Conservation (phyloP, 2,888 invertebrate species). For the Oxycera nigricornis region DNA sequence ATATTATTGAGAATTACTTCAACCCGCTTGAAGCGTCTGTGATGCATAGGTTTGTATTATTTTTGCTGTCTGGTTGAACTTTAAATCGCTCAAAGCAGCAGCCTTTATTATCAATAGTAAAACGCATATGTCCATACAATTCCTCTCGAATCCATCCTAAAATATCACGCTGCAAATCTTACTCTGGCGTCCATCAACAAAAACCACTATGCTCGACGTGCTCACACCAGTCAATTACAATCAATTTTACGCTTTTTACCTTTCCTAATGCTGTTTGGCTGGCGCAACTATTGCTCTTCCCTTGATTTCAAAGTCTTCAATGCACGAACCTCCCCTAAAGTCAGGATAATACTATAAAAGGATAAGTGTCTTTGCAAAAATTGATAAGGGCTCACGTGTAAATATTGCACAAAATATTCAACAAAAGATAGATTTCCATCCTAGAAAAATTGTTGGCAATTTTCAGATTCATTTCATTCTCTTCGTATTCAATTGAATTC, state of each 20-base stretch:
- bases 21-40: too few species aligned
- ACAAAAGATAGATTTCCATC: constrained; percentile 1
- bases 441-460: background rate
- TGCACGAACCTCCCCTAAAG: constrained; percentile 16
- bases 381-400: constrained; percentile 26
- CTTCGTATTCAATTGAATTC: background rate
- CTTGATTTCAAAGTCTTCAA: background rate
- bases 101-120: too few species aligned
- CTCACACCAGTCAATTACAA: constrained; percentile 38
- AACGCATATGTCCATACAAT: background rate
- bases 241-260: constrained; percentile 40
- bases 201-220: background rate
- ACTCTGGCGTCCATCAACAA: background rate
- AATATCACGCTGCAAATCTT: too few species aligned
- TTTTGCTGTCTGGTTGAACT: too few species aligned
- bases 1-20: too few species aligned
- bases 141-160: too few species aligned
- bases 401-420: background rate
- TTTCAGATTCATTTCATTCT: background rate
- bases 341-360: constrained; percentile 12
- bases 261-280: background rate
- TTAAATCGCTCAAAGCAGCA: too few species aligned
- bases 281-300: background rate
- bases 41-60: too few species aligned
- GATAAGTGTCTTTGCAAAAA: constrained; percentile 5